These are phyloP conservation scores for Mionectes macconnelli DNA, from an alignment of 2,113 vertebrate genomes.

Conservation along the genomic window DNA sequence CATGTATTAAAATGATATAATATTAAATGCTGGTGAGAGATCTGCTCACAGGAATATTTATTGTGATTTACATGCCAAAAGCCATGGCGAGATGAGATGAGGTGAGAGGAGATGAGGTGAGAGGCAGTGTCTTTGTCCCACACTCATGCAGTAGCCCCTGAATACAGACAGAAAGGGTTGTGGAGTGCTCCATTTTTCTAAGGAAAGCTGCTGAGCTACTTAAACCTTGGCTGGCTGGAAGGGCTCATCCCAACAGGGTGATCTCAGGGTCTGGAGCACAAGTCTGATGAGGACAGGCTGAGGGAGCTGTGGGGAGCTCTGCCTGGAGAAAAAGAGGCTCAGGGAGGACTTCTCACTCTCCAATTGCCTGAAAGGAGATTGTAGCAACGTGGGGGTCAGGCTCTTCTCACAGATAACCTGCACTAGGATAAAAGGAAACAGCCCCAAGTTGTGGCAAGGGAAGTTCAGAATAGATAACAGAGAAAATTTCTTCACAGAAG, in stretches of 20 bases:
- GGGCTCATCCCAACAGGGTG: neutral
- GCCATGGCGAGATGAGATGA: neutral
- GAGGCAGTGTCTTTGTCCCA: neutral
- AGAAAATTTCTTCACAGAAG: neutral
- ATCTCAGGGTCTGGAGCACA: neutral
- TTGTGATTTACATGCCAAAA: neutral
- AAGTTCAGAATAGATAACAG: neutral
- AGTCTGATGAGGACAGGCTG: rapidly evolving
- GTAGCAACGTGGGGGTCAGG: neutral
- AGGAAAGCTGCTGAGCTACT: neutral
- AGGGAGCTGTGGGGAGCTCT: neutral
- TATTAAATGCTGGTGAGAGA: neutral
- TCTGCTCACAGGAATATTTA: neutral
- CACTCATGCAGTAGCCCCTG: neutral
- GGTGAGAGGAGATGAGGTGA: neutral
- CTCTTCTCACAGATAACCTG: neutral
- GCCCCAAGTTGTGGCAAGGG: neutral
- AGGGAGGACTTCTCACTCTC: neutral
- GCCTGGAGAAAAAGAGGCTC: neutral
- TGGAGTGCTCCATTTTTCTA: neutral
- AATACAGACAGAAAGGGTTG: neutral
- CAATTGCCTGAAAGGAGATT: neutral
- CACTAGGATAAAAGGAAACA: neutral
- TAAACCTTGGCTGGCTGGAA: neutral
- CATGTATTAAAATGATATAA: neutral